A percentile compares a stretch with the other conserved stretches of the same genome.
Conservation (phyloP, 2,797 vertebrate species). For the Kryptopterus vitreolus region DNA sequence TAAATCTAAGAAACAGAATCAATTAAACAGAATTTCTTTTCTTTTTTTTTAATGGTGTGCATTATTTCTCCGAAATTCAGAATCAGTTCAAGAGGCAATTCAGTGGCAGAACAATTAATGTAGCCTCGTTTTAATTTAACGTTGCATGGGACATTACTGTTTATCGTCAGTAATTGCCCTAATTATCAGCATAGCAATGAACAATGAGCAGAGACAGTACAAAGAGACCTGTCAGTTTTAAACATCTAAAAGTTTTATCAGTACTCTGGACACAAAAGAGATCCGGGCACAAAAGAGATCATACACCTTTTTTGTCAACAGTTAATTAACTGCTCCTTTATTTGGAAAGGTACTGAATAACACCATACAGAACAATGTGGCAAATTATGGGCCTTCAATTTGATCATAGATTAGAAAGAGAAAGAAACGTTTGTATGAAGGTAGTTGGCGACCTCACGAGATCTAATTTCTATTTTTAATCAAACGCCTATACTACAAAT, state of each 20-base stretch:
- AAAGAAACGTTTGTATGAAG: constrained; percentile 34
- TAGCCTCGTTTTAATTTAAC: constrained; percentile 5
- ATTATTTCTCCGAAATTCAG: constrained; percentile 14
- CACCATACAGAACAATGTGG: constrained; percentile 52
- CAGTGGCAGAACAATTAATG: not conserved
- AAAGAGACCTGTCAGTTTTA: constrained; percentile 20
- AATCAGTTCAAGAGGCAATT: not conserved
- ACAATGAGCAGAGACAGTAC: constrained; percentile 14
- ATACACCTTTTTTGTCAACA: constrained; percentile 34
- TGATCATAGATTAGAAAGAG: constrained; percentile 41
- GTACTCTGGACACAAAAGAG: constrained; percentile 10
- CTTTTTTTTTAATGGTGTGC: not conserved
- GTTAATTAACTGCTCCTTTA: constrained; percentile 52
- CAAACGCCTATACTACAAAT: constrained; percentile 42
- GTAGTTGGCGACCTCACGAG: constrained; percentile 40
- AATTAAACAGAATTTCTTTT: not conserved
- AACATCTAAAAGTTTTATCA: constrained; percentile 34
- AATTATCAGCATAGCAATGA: constrained; percentile 16
- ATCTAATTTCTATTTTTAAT: constrained; percentile 39
- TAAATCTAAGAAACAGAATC: constrained; percentile 2
- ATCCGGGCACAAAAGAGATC: constrained; percentile 29
- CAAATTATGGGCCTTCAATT: constrained; percentile 38
- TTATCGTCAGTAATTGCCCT: constrained; percentile 1
- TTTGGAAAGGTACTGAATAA: constrained; percentile 55
- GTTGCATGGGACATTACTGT: not conserved